Conservation (phyloP, 30 jellyfish, hydroid and myxozoan species). For the Catostylus mosaicus region DNA sequence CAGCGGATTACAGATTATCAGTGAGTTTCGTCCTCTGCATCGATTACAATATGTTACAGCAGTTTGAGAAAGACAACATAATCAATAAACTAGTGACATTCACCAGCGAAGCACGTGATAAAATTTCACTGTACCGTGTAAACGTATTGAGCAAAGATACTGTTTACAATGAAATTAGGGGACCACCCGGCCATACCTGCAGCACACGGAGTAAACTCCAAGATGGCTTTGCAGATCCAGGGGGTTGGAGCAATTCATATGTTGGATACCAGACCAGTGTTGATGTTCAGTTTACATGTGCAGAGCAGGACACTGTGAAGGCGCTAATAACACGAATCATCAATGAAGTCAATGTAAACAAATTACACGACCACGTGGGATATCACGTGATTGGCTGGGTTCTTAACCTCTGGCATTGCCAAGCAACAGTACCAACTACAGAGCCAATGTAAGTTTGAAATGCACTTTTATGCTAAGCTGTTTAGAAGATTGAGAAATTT, state of each 20-base stretch:
- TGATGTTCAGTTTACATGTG: slow-evolving; percentile 53
- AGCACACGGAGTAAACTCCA: slow-evolving; percentile 1
- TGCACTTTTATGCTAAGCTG: neutral
- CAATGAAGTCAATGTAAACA: slow-evolving; percentile 4
- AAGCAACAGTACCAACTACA: slow-evolving; percentile 5
- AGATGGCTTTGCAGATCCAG: slow-evolving; percentile 46
- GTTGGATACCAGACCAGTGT: slow-evolving; percentile 29
- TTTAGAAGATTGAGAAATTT: too few relatives aligned
- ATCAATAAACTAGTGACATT: slow-evolving; percentile 22
- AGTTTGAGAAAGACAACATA: slow-evolving; percentile 16
- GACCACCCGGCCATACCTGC: slow-evolving; percentile 46
- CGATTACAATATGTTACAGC: slow-evolving; percentile 6
- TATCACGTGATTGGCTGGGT: slow-evolving; percentile 55
- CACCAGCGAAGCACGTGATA: neutral
- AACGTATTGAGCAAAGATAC: neutral
- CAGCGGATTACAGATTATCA: slow-evolving; percentile 28
- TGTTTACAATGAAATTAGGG: neutral
- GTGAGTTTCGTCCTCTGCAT: slow-evolving; percentile 37
- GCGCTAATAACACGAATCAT: slow-evolving; percentile 14
- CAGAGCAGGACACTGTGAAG: slow-evolving; percentile 17
- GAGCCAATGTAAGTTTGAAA: slow-evolving; percentile 35
- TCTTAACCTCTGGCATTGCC: slow-evolving; percentile 44
- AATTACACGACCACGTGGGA: slow-evolving; percentile 43
- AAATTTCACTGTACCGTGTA: slow-evolving; percentile 29
- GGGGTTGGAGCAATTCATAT: slow-evolving; percentile 36